Conservation (phyloP, 2,888 invertebrate species). For the Argyra leucocephala region DNA sequence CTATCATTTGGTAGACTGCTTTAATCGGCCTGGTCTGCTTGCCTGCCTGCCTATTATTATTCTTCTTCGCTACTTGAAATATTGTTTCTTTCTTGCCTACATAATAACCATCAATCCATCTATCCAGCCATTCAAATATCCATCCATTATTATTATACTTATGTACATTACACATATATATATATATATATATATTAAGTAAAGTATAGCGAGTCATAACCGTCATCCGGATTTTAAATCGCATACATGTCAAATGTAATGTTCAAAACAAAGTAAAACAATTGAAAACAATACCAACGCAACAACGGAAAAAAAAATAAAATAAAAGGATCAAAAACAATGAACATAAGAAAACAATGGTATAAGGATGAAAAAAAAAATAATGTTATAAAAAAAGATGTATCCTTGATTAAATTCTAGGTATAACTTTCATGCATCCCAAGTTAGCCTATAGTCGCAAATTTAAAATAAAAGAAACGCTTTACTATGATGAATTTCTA, state of each 20-base stretch:
- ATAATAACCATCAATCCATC: background rate
- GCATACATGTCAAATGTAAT: background rate
- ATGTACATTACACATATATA: too few relatives aligned
- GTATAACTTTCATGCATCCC: too few relatives aligned
- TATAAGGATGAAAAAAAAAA: background rate
- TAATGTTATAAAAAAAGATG: background rate
- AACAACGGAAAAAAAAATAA: background rate
- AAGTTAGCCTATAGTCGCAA: too few relatives aligned
- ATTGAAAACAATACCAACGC: background rate
- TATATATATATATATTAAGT: too few relatives aligned
- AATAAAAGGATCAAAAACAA: conserved; percentile 2
- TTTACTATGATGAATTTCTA: background rate
- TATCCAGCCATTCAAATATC: background rate
- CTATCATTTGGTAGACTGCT: background rate
- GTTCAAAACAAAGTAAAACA: background rate
- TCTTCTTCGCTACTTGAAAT: too few relatives aligned
- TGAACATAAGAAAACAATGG: background rate
- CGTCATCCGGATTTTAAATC: conserved; percentile 1
- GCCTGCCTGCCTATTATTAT: background rate
- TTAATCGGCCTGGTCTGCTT: background rate
- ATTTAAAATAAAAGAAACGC: too few relatives aligned
- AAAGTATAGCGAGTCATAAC: background rate
- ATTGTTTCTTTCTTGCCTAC: background rate
- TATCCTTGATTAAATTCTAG: too few relatives aligned
- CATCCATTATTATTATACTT: too few relatives aligned